phyloP scores from a whole-genome alignment of 2,888 invertebrate genomes.

The Chorisops tibialis region DNA sequence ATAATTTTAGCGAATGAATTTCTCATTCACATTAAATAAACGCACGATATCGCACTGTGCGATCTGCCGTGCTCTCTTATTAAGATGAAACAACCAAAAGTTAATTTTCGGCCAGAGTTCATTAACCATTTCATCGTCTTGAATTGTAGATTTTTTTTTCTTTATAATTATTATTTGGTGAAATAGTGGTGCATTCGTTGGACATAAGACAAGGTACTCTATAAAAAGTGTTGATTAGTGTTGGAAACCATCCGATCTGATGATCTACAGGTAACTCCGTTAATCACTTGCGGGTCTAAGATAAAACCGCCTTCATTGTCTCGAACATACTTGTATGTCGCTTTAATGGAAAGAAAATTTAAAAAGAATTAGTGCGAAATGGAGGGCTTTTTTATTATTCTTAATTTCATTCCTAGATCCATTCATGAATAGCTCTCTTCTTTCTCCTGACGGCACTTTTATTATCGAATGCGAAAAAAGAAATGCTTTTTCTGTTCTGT shows the following conservation, averaged over 20 bases:
- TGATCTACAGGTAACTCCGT: background rate
- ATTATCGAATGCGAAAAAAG: conserved; percentile 4
- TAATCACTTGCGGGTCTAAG: conserved; percentile 1
- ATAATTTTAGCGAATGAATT: background rate
- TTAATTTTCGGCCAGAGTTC: conserved; percentile 6
- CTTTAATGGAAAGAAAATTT: conserved; percentile 7
- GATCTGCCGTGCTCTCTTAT: conserved; percentile 5
- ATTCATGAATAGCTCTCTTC: background rate
- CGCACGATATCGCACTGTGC: background rate
- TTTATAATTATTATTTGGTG: background rate
- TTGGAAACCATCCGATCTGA: background rate
- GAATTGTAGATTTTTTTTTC: background rate
- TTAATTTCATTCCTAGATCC: background rate
- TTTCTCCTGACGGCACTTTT: background rate
- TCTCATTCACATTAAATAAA: conserved; percentile 1
- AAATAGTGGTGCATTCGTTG: background rate
- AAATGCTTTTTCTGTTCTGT: too few species aligned
- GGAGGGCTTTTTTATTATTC: background rate
- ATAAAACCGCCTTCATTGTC: conserved; percentile 13
- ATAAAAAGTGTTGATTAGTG: background rate
- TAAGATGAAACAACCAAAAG: conserved; percentile 7
- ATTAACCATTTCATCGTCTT: conserved; percentile 1
- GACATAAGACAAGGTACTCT: too few species aligned
- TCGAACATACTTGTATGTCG: background rate
- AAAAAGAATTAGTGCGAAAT: background rate